phyloP scores from a whole-genome alignment of 2,113 vertebrate species.

The Rhinoderma darwinii region DNA sequence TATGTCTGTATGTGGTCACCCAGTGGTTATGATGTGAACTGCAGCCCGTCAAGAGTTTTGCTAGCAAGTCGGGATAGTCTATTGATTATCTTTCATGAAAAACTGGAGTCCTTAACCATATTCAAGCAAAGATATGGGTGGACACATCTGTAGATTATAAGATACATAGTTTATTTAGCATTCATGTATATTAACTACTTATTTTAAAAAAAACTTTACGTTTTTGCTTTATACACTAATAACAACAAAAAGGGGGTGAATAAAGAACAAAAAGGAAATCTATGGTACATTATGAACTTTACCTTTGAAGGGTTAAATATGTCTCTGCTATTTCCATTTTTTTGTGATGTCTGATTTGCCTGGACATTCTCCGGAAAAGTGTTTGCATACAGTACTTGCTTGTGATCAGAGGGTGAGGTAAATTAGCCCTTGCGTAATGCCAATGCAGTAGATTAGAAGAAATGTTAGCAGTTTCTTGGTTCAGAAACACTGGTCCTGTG shows the following conservation, averaged over 20 bases:
- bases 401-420: background rate
- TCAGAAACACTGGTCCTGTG: background rate
- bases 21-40: too few species aligned
- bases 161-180: background rate
- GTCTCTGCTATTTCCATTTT: background rate
- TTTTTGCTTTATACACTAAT: too few species aligned
- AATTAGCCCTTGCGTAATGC: background rate
- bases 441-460: background rate
- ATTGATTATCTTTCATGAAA: too few species aligned
- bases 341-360: constrained; percentile 41
- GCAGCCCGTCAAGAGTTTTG: too few species aligned
- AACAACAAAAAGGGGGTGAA: too few species aligned
- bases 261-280: background rate
- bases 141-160: too few species aligned
- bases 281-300: background rate
- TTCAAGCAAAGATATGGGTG: too few species aligned
- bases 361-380: constrained; percentile 29
- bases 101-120: too few species aligned
- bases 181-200: background rate
- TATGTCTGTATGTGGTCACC: too few species aligned
- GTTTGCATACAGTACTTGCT: constrained; percentile 36
- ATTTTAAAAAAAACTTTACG: too few species aligned
- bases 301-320: background rate
- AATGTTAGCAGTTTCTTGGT: background rate
- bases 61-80: too few species aligned